Conservation (phyloP, 1,140 invertebrate species). For the Cephus cinctus region DNA sequence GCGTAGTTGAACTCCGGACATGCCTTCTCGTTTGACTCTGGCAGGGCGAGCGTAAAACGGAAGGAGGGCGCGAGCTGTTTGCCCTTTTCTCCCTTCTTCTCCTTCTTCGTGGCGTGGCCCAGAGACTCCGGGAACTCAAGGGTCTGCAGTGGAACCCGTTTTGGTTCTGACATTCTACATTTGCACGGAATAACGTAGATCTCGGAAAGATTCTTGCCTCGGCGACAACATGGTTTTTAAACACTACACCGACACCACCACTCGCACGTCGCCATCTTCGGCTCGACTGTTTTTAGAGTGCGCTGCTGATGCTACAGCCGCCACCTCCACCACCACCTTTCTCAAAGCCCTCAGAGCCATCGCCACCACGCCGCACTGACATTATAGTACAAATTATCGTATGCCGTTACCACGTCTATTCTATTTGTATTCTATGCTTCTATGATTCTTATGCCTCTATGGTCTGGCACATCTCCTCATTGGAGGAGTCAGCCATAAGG, state of each 20-base stretch:
- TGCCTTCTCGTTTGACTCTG: conserved; percentile 64
- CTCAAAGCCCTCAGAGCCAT: not conserved
- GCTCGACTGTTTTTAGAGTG: conserved; percentile 50
- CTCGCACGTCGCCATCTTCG: conserved; percentile 49
- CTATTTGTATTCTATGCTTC: too few species aligned
- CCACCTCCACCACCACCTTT: conserved; percentile 3
- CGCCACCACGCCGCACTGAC: too few species aligned
- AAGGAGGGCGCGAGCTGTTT: conserved; percentile 57
- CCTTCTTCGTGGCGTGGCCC: conserved; percentile 47
- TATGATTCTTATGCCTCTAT: too few species aligned
- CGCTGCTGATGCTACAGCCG: conserved; percentile 35
- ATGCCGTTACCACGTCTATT: too few species aligned
- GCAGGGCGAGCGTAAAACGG: conserved; percentile 61
- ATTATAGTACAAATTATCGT: too few species aligned
- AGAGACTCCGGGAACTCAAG: conserved; percentile 46
- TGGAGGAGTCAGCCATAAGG: too few species aligned
- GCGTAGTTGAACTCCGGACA: conserved; percentile 68
- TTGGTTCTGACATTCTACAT: conserved; percentile 63
- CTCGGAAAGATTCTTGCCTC: too few species aligned
- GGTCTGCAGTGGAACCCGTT: conserved; percentile 55
- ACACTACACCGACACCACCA: conserved; percentile 37
- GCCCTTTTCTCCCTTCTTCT: conserved; percentile 52
- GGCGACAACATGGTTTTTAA: conserved; percentile 42
- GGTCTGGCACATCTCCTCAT: too few species aligned
- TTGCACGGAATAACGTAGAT: too few species aligned